These are phyloP conservation scores for Sarcophaga bullata DNA, from an alignment of 1,140 invertebrate species.

Conservation along the genomic window DNA sequence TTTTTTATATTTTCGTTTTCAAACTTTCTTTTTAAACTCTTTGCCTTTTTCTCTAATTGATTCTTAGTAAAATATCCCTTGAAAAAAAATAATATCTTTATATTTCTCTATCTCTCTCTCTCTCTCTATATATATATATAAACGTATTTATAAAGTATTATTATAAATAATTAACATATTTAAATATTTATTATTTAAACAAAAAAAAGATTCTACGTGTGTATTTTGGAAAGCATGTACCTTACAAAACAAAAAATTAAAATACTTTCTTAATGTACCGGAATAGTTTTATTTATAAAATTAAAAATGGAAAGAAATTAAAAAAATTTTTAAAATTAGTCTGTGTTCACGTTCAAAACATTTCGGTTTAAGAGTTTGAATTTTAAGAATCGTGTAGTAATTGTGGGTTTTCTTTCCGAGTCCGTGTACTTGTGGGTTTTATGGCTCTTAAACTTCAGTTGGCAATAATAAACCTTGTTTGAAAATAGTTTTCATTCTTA, in stretches of 20 bases:
- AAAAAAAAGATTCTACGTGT: constrained; percentile 31
- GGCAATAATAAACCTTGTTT: too few relatives aligned
- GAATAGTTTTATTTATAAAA: constrained; percentile 14
- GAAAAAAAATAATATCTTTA: not conserved
- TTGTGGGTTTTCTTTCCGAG: too few relatives aligned
- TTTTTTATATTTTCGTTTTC: not conserved
- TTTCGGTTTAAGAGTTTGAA: too few relatives aligned
- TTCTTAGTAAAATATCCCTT: not conserved
- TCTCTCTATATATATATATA: not conserved
- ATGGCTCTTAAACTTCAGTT: too few relatives aligned
- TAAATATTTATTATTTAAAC: not conserved
- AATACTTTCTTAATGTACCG: not conserved
- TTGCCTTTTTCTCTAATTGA: not conserved
- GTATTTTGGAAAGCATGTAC: constrained; percentile 31
- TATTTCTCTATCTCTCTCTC: not conserved
- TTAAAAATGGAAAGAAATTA: not conserved
- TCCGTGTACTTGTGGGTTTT: too few relatives aligned
- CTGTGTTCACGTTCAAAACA: too few relatives aligned
- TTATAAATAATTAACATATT: constrained; percentile 30
- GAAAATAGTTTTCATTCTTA: too few relatives aligned
- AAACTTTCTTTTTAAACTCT: not conserved
- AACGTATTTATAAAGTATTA: not conserved
- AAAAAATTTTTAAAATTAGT: not conserved
- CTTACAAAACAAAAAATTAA: not conserved
- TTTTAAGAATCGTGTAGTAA: too few relatives aligned